A percentile compares a stretch with the other conserved stretches of the same genome.
Evolutionary conservation across 2,797 vertebrate species (phyloP).

Genomic region (Coregonus suidteri): DNA sequence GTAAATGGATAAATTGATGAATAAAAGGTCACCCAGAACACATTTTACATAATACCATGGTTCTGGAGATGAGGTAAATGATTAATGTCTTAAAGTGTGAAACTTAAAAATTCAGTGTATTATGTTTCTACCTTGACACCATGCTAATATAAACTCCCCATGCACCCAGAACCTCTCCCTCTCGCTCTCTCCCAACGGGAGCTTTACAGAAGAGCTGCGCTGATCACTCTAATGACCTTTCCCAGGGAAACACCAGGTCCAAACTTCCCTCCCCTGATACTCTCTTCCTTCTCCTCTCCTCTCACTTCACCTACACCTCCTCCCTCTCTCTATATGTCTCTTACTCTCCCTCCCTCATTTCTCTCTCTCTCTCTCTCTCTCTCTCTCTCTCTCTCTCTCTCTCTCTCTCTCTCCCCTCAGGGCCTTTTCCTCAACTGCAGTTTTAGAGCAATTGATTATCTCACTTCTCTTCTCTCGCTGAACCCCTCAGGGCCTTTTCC

Average conservation of each 20-base stretch:
- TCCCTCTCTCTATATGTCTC: background rate
- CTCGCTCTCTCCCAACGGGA: background rate
- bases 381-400: conserved; percentile 8
- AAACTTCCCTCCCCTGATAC: background rate
- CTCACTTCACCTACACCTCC: conserved; percentile 1
- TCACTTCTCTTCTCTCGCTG: too few relatives aligned
- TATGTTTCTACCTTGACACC: too few relatives aligned
- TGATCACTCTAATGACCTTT: conserved; percentile 21
- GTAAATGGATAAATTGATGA: background rate
- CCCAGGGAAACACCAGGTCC: background rate
- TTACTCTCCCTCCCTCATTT: background rate
- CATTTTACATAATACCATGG: too few relatives aligned
- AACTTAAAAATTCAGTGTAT: too few relatives aligned
- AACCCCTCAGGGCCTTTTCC: conserved; percentile 49
- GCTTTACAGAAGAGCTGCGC: conserved; percentile 1
- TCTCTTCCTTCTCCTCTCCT: conserved; percentile 7
- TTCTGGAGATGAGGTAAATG: too few relatives aligned
- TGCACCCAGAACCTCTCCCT: background rate
- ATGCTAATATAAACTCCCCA: too few relatives aligned
- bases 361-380: conserved; percentile 24
- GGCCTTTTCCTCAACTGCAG: conserved; percentile 56
- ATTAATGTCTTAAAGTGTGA: too few relatives aligned
- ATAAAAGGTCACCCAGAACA: background rate
- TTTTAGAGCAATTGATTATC: conserved; percentile 68
- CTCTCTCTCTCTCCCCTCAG: conserved; percentile 39